Evolutionary conservation across 2,113 vertebrate genomes (phyloP), one percentile per base, ranked within the genome.

Genomic region (Nettapus auritus): DNA sequence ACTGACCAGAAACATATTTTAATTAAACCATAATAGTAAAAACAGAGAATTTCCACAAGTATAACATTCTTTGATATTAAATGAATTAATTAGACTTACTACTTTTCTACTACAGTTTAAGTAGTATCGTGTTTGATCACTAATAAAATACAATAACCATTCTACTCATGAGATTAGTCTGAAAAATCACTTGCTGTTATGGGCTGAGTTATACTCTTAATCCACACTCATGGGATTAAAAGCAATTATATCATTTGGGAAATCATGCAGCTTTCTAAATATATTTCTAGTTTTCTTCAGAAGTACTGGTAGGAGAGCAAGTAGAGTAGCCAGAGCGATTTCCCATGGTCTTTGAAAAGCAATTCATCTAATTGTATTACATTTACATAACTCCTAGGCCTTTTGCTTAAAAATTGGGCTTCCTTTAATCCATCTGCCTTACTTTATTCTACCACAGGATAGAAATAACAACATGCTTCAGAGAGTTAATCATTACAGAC

Each of bases 401-500:
- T 84, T 92, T 53, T 90, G 90, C 94, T 62, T 90, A 87, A 70
- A 94, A 92, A 77, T 71, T 77, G 75, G 62, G 56, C 21, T 67
- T 29, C 75, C 87, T 86, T 96, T 93, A 89, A 90, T 93, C 95
- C 96, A 92, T 96, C 96, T 96, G 96, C 95, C 78, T 18, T 96
- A 91, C 86, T 91, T 93, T 92, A 93, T 94, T 94, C 94, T 94
- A 90, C 84, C 56, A 79, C 63, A 86, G 91, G 90, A 92, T 95
- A 96, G 29, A 96, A 94, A 95, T 93, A 96, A 95, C 95, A 88
- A 75, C 38, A 22, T 60, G 85, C 33, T 90, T 90, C 74, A 88
- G 90, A 94, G 88, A 95, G 98, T 98, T 98, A 98, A 98, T 98
- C 67, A 98, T 98, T 98, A 97, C 96, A 92, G 42, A 57, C 82